Percentiles rank a stretch among this genome's conserved stretches.
phyloP scores from a whole-genome alignment of 2,113 vertebrate genomes.

The Morphnarchus princeps region DNA sequence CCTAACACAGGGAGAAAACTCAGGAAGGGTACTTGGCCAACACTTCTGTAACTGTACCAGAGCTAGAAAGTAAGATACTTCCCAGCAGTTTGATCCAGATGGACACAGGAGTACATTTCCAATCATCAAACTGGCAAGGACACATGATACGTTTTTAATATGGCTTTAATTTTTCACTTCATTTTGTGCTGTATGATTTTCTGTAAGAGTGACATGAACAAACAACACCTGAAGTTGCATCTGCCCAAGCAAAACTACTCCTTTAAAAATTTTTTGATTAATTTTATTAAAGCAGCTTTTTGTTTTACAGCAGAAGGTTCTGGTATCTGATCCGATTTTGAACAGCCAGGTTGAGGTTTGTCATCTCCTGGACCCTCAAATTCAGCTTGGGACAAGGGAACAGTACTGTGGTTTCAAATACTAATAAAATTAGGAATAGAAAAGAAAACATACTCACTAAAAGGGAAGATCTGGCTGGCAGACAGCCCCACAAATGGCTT shows the following conservation, averaged over 20 bases:
- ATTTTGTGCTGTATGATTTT: not conserved
- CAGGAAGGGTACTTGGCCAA: not conserved
- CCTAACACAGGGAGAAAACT: too few relatives aligned
- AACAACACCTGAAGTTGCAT: not conserved
- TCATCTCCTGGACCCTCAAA: not conserved
- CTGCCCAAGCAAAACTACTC: not conserved
- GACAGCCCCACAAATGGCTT: not conserved
- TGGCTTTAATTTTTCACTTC: not conserved
- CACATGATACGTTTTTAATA: not conserved
- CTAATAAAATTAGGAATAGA: not conserved
- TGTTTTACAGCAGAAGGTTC: not conserved
- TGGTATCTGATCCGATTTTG: not conserved
- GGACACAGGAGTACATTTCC: not conserved
- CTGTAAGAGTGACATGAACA: not conserved
- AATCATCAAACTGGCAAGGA: not conserved
- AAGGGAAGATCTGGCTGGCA: not conserved
- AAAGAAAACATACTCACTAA: not conserved
- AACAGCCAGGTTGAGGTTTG: not conserved
- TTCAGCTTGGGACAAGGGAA: not conserved
- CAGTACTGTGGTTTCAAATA: not conserved
- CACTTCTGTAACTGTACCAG: not conserved
- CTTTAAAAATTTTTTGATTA: not conserved
- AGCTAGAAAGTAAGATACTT: not conserved
- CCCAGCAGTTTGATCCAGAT: not conserved
- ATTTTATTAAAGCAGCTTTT: not conserved